Base-by-base conservation (phyloP, 2,113 vertebrate genomes). In the Perca schrenkii region DNA sequence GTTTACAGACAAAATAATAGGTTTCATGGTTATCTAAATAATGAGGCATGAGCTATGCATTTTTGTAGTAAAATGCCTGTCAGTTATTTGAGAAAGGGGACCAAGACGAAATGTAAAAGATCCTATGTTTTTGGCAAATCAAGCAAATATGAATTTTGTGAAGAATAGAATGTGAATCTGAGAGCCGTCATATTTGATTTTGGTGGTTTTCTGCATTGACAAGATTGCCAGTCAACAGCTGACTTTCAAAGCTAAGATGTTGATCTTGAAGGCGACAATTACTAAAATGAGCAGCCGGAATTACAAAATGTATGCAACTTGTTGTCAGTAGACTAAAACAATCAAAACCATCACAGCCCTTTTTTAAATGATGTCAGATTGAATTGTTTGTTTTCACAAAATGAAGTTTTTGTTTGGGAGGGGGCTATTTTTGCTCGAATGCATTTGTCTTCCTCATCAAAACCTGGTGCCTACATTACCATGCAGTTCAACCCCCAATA, bases 1-100 rank as follows among this genome's bases (percentile, higher is more conserved):
- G 74, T 56, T 79, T 47, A 40, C 57, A 70, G 71, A 61, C 49
- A 22, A 71, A 84, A 86, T 74, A 79, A 79, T 68, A 62, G 73
- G 66, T 22, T 72, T 66, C 34, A 70, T 43, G 56, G 76, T 74
- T 67, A 77, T 80, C 64, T 68, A 15, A 82, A 64, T 69, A 68
- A 72, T 79, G 80, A 82, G 73, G 53, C 79, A 74, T 67, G 52
- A 70, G 8, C 64, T 68, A 12, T 77, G 70, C 47, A 67, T 71
- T 83, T 70, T 61, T 87, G 77, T 74, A 80, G 82, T 22, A 7
- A 63, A 65, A 67, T 70, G 40, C 22, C 53, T 76, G 73, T 83
- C 66, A 81, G 8, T 64, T 71, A 62, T 79, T 75, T 61, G 25
- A 58, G 65, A 47, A 82, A 64, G n/a, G 8, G 40, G 36, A 15